Evolutionary conservation across 1,140 invertebrate genomes (phyloP).

Genomic region (Meloidogyne floridensis): DNA sequence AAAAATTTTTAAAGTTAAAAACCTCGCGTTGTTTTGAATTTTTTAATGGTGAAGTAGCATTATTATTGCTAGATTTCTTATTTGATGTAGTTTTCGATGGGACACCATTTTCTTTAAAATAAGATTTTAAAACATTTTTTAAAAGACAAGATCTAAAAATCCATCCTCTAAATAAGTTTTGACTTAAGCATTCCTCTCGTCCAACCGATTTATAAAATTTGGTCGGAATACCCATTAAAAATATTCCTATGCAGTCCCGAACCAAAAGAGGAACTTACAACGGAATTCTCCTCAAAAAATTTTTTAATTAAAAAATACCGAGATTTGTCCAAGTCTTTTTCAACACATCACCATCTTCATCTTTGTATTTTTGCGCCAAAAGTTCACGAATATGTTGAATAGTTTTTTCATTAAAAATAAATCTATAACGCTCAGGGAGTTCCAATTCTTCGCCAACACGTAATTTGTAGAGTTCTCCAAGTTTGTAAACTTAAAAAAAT

Average conservation of each 20-base stretch:
- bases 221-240: too few species aligned
- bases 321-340: neutral
- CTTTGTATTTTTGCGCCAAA: conserved; percentile 12
- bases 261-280: too few species aligned
- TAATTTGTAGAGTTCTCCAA: conserved; percentile 25
- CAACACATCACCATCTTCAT: neutral
- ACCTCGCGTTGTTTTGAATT: neutral
- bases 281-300: neutral
- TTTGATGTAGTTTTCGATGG: too few species aligned
- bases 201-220: too few species aligned
- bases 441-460: conserved; percentile 9
- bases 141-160: too few species aligned
- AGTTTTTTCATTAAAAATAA: conserved; percentile 20
- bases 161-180: too few species aligned
- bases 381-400: conserved; percentile 20
- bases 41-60: neutral
- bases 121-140: too few species aligned
- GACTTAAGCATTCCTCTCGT: too few species aligned
- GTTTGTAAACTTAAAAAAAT: conserved; percentile 20
- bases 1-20: neutral
- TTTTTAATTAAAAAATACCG: neutral
- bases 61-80: neutral
- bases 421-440: conserved; percentile 14
- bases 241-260: too few species aligned
- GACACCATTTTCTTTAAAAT: neutral